phyloP scores from a whole-genome alignment of 2,113 vertebrate species.

The Holacanthus passer region DNA sequence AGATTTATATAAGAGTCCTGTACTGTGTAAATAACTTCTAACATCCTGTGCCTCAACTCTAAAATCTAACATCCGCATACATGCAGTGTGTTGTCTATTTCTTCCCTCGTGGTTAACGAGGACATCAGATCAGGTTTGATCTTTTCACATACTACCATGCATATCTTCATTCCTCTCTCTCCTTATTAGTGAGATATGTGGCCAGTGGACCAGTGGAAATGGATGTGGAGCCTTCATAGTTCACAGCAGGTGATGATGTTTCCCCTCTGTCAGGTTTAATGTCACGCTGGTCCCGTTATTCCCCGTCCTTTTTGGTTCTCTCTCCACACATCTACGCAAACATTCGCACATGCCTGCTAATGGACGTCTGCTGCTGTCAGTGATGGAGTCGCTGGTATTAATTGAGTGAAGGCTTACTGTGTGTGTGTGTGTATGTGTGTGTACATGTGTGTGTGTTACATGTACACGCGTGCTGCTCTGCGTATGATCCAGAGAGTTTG shows the following conservation, averaged over 20 bases:
- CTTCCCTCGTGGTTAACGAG: neutral
- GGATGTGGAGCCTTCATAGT: constrained; percentile 22
- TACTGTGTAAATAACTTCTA: neutral
- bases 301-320: neutral
- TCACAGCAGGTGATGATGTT: constrained; percentile 45
- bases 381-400: neutral
- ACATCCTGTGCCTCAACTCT: neutral
- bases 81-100: neutral
- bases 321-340: constrained; percentile 12
- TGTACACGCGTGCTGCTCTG: neutral
- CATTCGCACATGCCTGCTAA: constrained; percentile 9
- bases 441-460: neutral
- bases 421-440: too few relatives aligned
- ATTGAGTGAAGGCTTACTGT: neutral
- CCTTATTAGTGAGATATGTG: constrained; percentile 44
- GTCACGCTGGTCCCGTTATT: constrained; percentile 21
- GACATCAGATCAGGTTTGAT: neutral
- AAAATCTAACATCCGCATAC: neutral
- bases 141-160: neutral
- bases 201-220: constrained; percentile 17
- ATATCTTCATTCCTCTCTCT: neutral
- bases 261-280: constrained; percentile 45
- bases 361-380: neutral
- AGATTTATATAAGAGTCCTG: neutral
- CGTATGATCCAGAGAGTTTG: neutral